Conservation (phyloP, 2,888 invertebrate genomes). For the Conomelus anceps region DNA sequence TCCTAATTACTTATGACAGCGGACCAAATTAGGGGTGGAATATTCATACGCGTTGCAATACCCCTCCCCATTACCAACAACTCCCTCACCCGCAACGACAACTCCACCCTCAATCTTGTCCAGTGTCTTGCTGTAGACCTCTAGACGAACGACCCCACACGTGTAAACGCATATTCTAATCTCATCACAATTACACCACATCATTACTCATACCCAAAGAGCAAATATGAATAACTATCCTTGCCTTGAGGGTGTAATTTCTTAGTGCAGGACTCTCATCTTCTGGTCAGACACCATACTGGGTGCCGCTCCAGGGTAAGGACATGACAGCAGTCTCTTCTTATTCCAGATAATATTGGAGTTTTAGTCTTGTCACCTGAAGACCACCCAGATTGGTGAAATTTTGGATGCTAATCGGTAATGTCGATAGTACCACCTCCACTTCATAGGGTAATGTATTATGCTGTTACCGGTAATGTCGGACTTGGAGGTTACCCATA, state of each 20-base stretch:
- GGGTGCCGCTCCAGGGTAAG: not conserved
- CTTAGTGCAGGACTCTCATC: not conserved
- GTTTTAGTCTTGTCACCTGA: too few species aligned
- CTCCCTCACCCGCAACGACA: not conserved
- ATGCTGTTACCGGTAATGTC: not conserved
- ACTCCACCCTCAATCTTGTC: not conserved
- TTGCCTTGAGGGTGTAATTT: not conserved
- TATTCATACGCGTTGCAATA: not conserved
- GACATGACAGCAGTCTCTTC: not conserved
- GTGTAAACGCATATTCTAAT: not conserved
- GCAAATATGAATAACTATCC: not conserved
- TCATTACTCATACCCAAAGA: not conserved
- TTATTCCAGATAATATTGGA: not conserved
- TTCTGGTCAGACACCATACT: not conserved
- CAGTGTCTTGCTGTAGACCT: not conserved
- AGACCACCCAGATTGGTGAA: not conserved
- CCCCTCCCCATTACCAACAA: not conserved
- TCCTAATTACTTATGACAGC: not conserved
- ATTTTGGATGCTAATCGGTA: not conserved
- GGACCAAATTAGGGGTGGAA: not conserved
- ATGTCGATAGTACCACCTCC: not conserved
- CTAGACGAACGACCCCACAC: not conserved
- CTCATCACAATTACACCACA: not conserved
- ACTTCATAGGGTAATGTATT: not conserved
- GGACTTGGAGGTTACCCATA: too few species aligned